A percentile compares a stretch with the other conserved stretches of the same genome.
These are phyloP conservation scores for Anolis sagrei DNA, from an alignment of 2,113 vertebrate species.

Conservation along the genomic window DNA sequence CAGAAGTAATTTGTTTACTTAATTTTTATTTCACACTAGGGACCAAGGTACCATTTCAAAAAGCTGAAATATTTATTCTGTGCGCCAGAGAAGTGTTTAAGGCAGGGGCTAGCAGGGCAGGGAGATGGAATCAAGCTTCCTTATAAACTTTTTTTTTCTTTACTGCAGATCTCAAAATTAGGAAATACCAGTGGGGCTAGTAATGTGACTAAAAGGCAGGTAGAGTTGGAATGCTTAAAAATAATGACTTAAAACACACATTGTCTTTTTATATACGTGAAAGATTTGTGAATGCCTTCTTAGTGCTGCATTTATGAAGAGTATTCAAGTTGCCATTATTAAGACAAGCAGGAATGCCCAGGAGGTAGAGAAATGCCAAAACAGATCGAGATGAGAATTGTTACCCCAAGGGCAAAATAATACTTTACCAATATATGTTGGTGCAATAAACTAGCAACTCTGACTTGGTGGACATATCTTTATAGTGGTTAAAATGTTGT, in stretches of 20 bases:
- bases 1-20: conserved; percentile 30
- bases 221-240: neutral
- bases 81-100: neutral
- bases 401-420: neutral
- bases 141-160: neutral
- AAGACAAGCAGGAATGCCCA: neutral
- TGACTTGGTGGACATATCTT: neutral
- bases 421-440: neutral
- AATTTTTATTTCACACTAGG: conserved; percentile 19
- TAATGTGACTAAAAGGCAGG: conserved; percentile 1
- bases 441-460: neutral
- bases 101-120: too few relatives aligned
- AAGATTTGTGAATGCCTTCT: conserved; percentile 9
- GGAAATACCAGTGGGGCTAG: neutral
- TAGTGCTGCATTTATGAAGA: accelerated
- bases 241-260: neutral
- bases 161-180: conserved; percentile 38
- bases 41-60: conserved; percentile 18
- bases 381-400: neutral
- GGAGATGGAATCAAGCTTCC: neutral
- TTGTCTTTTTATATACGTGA: neutral
- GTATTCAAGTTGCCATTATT: neutral
- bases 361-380: neutral
- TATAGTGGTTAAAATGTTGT: neutral
- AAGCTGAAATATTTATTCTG: neutral